A percentile compares a stretch with the other conserved stretches of the same genome.
These are phyloP conservation scores for Ryuthela nishihirai DNA, from an alignment of 2,888 invertebrate genomes.

Conservation along the genomic window DNA sequence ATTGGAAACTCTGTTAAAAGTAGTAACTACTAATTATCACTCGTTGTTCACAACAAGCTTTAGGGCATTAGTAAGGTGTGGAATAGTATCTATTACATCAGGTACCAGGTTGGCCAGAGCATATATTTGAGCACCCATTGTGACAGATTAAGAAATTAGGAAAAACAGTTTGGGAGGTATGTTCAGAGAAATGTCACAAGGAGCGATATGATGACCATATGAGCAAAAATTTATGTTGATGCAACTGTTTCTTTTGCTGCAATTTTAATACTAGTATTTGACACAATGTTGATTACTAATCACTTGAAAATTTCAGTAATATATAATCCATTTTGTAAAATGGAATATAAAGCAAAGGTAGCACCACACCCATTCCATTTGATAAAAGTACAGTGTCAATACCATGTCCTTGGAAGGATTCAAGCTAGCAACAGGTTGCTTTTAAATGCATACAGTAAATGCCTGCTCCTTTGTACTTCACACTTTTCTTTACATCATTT, in stretches of 20 bases:
- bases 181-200: conserved; percentile 3
- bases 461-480: conserved; percentile 23
- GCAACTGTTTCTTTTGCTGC: background rate
- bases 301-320: background rate
- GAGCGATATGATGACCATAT: conserved; percentile 19
- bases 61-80: background rate
- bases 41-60: too few relatives aligned
- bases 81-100: conserved; percentile 5
- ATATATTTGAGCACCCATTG: conserved; percentile 9
- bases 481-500: conserved; percentile 6
- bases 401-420: conserved; percentile 16
- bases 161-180: conserved; percentile 8
- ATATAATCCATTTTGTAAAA: conserved; percentile 25
- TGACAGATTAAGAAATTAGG: background rate
- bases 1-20: conserved; percentile 1
- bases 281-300: background rate
- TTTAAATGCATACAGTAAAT: conserved; percentile 28
- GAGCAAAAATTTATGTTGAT: conserved; percentile 4
- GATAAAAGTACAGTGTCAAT: conserved; percentile 12
- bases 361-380: conserved; percentile 33
- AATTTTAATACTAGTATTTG: background rate
- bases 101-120: conserved; percentile 11
- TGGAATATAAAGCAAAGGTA: conserved; percentile 29
- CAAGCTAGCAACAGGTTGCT: conserved; percentile 14
- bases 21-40: conserved; percentile 15